Evolutionary conservation across 2,797 vertebrate species (phyloP), one percentile per base, ranked within the genome.

Genomic region (Dipus sagitta): DNA sequence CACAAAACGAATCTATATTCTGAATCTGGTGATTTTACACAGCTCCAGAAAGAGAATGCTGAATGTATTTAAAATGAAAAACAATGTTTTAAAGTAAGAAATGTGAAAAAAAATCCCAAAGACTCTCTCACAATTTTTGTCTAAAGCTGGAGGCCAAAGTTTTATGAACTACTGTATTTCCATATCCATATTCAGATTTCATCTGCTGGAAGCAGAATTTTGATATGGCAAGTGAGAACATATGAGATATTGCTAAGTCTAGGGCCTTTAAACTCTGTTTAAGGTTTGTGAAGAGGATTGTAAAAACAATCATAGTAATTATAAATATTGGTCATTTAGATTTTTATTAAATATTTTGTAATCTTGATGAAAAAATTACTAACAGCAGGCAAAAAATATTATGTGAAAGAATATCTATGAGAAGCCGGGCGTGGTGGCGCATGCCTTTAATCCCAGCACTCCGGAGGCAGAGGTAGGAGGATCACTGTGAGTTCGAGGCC

Each of bases 291-390:
- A 76, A 79, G 18, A 82, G 1, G 90, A 4, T 13, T 58, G 13
- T 67, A 78, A 70, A 47, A 85, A 47, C 32, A 71, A 32, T 28
- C 52, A 11, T 15, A 72, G 4, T 47, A 42, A 26, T 64, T 14
- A 71, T 20, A 54, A n/a, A 71, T 68, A 26, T 3, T 90, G 52
- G 11, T 20, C 65, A 58, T 76, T 90, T 65, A 67, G 70, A 2
- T 32, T 72, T 83, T 68, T 62, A 62, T 34, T 23, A 94, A 70
- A 64, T 58, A 30, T 26, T 83, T 74, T 93, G 4, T 7, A 70
- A 75, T 20, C 15, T 54, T 77, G 15, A 14, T 77, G 7, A 7
- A 65, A 83, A 26, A 92, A 74, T 6, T 6, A 7, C 54, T 13
- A 68, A 54, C 14, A 14, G 14, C 52, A 74, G 28, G 30, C 3